A percentile compares a stretch with the other conserved stretches of the same genome.
Evolutionary conservation across 1,140 invertebrate genomes (phyloP).

Genomic region (Cydia amplana): DNA sequence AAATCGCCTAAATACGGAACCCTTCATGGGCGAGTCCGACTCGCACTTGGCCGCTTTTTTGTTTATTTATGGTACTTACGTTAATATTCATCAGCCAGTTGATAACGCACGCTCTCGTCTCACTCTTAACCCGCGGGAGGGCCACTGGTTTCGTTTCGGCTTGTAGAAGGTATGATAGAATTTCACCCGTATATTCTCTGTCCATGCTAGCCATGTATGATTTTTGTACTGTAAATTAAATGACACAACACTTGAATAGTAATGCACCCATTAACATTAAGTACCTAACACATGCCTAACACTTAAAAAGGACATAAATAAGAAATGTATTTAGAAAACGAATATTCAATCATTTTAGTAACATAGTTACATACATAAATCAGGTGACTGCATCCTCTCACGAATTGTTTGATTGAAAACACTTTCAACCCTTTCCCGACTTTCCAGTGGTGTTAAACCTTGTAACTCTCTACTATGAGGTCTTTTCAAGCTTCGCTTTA

Average conservation of each 20-base stretch:
- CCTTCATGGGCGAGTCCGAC: too few relatives aligned
- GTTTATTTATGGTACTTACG: too few relatives aligned
- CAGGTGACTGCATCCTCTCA: slow-evolving; percentile 42
- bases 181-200: slow-evolving; percentile 46
- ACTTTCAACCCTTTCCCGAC: slow-evolving; percentile 40
- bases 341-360: too few relatives aligned
- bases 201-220: slow-evolving; percentile 33
- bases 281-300: too few relatives aligned
- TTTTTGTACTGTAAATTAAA: slow-evolving; percentile 24
- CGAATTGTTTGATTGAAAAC: slow-evolving; percentile 42
- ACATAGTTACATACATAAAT: slow-evolving; percentile 48
- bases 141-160: slow-evolving; percentile 41
- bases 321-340: too few relatives aligned
- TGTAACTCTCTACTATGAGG: slow-evolving; percentile 66
- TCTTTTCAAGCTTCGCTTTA: slow-evolving; percentile 66
- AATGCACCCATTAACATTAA: background rate
- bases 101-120: slow-evolving; percentile 56
- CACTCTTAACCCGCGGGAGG: slow-evolving; percentile 41
- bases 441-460: slow-evolving; percentile 50
- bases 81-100: slow-evolving; percentile 69
- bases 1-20: too few relatives aligned
- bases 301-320: too few relatives aligned
- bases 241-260: slow-evolving; percentile 23
- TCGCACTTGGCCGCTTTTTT: too few relatives aligned
- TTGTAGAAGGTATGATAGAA: slow-evolving; percentile 52